Percentiles rank a stretch among this genome's conserved stretches.
phyloP scores from a whole-genome alignment of 2,113 vertebrate genomes.

The Syngnathus scovelli region DNA sequence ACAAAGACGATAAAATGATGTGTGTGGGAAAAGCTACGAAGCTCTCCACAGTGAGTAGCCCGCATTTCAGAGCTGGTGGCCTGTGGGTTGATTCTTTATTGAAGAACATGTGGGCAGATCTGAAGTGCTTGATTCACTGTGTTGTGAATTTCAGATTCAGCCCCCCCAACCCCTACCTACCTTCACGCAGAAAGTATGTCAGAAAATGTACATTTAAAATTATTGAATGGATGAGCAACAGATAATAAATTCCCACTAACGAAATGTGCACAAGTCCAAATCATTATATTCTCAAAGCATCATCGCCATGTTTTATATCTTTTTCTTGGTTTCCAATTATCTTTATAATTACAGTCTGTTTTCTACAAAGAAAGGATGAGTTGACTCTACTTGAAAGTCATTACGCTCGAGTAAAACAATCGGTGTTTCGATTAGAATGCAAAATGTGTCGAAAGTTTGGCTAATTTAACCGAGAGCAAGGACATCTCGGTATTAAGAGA shows the following conservation, averaged over 20 bases:
- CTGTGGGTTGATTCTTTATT: conserved; percentile 35
- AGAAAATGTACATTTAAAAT: not conserved
- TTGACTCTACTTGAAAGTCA: not conserved
- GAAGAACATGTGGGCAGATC: conserved; percentile 47
- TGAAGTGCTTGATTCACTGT: conserved; percentile 39
- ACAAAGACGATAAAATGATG: not conserved
- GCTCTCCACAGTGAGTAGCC: conserved; percentile 13
- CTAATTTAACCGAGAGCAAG: not conserved
- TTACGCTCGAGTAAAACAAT: not conserved
- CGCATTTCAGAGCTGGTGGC: conserved; percentile 26
- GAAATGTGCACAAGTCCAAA: not conserved
- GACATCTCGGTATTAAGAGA: not conserved
- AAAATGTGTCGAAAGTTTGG: not conserved
- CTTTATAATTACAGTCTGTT: not conserved
- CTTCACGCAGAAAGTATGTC: conserved; percentile 9
- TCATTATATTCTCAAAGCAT: not conserved
- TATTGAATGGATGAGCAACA: not conserved
- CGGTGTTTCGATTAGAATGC: not conserved
- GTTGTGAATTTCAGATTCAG: conserved; percentile 9
- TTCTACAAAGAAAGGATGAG: not conserved
- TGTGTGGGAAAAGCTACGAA: conserved; percentile 10
- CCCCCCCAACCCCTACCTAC: not conserved
- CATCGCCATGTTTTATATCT: not conserved
- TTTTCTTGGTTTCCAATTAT: not conserved
- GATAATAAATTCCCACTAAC: not conserved